Evolutionary conservation across 2,888 invertebrate species (phyloP).

Genomic region (Baronia brevicornis): DNA sequence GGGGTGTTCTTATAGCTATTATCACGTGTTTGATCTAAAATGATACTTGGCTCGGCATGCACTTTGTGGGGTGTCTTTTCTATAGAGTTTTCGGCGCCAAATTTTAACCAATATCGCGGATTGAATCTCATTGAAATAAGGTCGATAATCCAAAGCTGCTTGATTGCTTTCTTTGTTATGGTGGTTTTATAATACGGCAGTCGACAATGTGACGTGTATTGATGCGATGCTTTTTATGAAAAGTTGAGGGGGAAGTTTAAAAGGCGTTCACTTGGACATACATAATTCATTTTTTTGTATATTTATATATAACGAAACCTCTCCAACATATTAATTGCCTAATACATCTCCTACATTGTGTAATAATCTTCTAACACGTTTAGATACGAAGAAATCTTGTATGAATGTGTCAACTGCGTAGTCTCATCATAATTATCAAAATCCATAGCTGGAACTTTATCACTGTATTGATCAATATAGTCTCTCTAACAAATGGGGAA

Average conservation of each 20-base stretch:
- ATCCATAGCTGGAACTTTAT: too few relatives aligned
- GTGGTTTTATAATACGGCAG: slow-evolving; percentile 27
- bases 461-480: too few relatives aligned
- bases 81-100: slow-evolving; percentile 32
- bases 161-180: slow-evolving; percentile 26
- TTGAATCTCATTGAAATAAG: slow-evolving; percentile 32
- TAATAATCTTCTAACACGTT: too few relatives aligned
- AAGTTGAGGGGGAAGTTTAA: slow-evolving; percentile 8
- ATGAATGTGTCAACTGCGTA: too few relatives aligned
- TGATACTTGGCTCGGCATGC: slow-evolving; percentile 61
- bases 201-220: slow-evolving; percentile 21
- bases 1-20: slow-evolving; percentile 73
- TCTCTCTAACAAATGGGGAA: too few relatives aligned
- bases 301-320: too few relatives aligned
- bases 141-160: slow-evolving; percentile 27
- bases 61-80: slow-evolving; percentile 41
- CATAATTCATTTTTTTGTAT: too few relatives aligned
- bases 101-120: slow-evolving; percentile 34
- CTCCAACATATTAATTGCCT: too few relatives aligned
- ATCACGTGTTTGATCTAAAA: slow-evolving; percentile 76
- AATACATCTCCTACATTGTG: too few relatives aligned
- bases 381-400: too few relatives aligned
- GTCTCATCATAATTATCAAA: too few relatives aligned
- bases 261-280: too few relatives aligned
- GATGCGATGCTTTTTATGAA: slow-evolving; percentile 18